phyloP scores from a whole-genome alignment of 1,140 invertebrate species.

The Episyrphus balteatus region DNA sequence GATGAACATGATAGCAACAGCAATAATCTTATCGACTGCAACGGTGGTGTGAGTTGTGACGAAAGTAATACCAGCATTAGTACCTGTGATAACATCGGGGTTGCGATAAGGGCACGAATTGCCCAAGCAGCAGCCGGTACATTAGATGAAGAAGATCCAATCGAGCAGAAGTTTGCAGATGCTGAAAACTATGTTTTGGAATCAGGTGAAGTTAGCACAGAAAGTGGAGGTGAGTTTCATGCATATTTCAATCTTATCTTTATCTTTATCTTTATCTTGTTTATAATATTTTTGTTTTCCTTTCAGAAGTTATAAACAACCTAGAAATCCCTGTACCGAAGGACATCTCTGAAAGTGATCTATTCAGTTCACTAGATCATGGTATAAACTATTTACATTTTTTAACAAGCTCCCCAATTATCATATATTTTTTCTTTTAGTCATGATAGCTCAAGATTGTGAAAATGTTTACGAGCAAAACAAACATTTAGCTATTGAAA shows the following conservation, averaged over 20 bases:
- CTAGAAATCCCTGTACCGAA: too few relatives aligned
- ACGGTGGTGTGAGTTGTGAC: slow-evolving; percentile 1
- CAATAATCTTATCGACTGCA: background rate
- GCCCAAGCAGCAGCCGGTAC: slow-evolving; percentile 3
- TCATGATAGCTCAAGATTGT: background rate
- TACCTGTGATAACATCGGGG: slow-evolving; percentile 29
- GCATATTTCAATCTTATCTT: background rate
- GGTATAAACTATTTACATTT: too few relatives aligned
- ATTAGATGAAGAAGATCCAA: slow-evolving; percentile 28
- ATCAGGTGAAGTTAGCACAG: slow-evolving; percentile 18
- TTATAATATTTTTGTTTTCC: slow-evolving; percentile 9
- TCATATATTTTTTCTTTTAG: background rate
- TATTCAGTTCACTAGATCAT: too few relatives aligned
- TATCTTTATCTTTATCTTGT: slow-evolving; percentile 10
- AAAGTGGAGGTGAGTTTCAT: slow-evolving; percentile 8
- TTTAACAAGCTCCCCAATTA: background rate
- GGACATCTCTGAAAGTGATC: too few relatives aligned
- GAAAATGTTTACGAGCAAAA: background rate
- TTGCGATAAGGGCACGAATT: slow-evolving; percentile 2
- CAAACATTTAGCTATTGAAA: background rate
- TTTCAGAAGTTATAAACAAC: background rate
- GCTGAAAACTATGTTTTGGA: slow-evolving; percentile 38
- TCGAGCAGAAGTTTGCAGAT: slow-evolving; percentile 37
- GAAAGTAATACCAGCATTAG: slow-evolving; percentile 15
- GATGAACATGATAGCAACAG: background rate